A percentile compares a stretch with the other conserved stretches of the same genome.
Evolutionary conservation across 2,888 invertebrate genomes (phyloP).

Genomic region (Autographa gamma): DNA sequence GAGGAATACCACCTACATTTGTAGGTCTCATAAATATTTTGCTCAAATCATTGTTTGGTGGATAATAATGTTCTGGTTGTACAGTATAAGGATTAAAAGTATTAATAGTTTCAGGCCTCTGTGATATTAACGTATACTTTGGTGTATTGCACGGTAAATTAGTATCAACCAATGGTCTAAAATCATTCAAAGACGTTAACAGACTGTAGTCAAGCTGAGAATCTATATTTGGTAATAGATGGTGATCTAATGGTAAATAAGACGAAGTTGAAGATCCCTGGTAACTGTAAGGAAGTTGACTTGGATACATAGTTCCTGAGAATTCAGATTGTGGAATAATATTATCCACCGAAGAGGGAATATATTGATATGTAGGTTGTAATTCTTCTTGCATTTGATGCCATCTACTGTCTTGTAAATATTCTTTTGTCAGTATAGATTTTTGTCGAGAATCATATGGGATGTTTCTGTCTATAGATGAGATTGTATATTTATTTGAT

Average conservation of each 20-base stretch:
- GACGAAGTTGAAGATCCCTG: not conserved
- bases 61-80: not conserved
- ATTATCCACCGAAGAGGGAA: not conserved
- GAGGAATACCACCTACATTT: not conserved
- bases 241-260: not conserved
- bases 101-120: not conserved
- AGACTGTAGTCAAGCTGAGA: not conserved
- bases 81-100: not conserved
- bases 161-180: not conserved
- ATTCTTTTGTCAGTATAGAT: not conserved
- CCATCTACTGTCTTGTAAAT: not conserved
- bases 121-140: not conserved
- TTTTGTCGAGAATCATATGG: not conserved
- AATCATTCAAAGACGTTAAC: not conserved
- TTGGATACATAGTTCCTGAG: not conserved
- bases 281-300: not conserved
- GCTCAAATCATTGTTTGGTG: not conserved
- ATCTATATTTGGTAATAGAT: not conserved
- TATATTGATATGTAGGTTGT: not conserved
- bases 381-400: not conserved
- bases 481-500: not conserved
- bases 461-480: not conserved
- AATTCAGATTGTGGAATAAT: not conserved
- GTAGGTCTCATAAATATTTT: not conserved
- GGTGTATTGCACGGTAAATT: not conserved